A percentile compares a stretch with the other conserved stretches of the same genome.
Evolutionary conservation across 2,113 vertebrate genomes (phyloP).

Genomic region (Ellobius talpinus): DNA sequence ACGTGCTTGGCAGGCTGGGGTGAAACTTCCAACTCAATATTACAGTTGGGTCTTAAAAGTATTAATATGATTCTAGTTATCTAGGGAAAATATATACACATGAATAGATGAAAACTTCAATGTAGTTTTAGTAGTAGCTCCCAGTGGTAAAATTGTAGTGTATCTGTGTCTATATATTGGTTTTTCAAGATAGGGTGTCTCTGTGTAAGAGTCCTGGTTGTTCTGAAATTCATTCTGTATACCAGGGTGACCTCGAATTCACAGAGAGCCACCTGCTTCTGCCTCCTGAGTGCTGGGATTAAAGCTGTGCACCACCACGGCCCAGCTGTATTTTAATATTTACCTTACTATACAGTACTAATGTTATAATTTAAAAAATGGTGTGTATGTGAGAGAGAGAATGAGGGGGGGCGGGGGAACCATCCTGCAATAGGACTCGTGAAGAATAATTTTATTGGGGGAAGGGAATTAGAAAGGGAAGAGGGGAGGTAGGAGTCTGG

Average conservation of each 20-base stretch:
- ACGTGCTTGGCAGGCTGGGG: no score
- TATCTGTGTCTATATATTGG: neutral
- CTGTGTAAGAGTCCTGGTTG: neutral
- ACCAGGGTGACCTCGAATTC: neutral
- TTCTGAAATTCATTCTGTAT: neutral
- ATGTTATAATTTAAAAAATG: no score
- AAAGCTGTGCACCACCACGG: neutral
- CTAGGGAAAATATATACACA: neutral
- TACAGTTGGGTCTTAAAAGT: neutral
- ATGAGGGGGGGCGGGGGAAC: no score
- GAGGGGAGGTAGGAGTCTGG: no score
- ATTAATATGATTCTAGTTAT: neutral
- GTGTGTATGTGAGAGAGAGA: no score
- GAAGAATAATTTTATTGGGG: no score
- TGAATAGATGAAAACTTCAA: neutral
- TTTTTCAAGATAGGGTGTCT: neutral
- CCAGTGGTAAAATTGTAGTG: neutral
- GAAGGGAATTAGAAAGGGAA: no score
- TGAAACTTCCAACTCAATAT: no score
- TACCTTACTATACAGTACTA: neutral
- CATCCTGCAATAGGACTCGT: no score
- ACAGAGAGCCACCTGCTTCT: neutral
- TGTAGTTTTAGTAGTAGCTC: neutral
- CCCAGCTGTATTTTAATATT: neutral
- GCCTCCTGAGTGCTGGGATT: neutral